phyloP scores from a whole-genome alignment of 2,113 vertebrate species.

The Chaenocephalus aceratus region DNA sequence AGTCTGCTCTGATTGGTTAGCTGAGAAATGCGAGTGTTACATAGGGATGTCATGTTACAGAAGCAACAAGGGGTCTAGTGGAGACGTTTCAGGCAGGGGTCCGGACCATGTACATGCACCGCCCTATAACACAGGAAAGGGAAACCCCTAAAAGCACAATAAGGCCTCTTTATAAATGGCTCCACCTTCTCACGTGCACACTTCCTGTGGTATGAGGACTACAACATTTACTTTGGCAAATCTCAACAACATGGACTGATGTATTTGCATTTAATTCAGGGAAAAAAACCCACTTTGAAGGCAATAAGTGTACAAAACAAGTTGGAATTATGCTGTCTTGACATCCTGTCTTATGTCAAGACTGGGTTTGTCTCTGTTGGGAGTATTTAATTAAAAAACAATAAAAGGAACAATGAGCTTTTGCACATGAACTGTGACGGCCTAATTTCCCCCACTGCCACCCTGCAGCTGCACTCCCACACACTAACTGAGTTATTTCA shows the following conservation, averaged over 20 bases:
- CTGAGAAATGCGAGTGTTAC: too few relatives aligned
- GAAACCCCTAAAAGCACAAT: too few relatives aligned
- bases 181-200: too few relatives aligned
- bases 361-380: conserved; percentile 39
- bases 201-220: background rate
- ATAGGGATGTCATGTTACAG: too few relatives aligned
- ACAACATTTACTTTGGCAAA: background rate
- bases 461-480: conserved; percentile 13
- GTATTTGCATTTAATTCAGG: background rate
- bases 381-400: conserved; percentile 61
- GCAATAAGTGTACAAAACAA: too few relatives aligned
- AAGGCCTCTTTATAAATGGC: too few relatives aligned
- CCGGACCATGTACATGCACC: too few relatives aligned
- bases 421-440: too few relatives aligned
- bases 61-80: too few relatives aligned
- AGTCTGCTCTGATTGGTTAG: too few relatives aligned
- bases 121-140: too few relatives aligned
- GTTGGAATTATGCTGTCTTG: conserved; percentile 3
- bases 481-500: conserved; percentile 25
- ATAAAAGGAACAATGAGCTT: conserved; percentile 23
- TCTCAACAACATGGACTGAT: background rate
- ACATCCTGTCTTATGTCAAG: conserved; percentile 35
- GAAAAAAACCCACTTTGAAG: background rate
- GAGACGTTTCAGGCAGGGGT: too few relatives aligned
- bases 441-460: conserved; percentile 10